Evolutionary conservation across 2,797 vertebrate genomes (phyloP), one percentile per base, ranked within the genome.

Genomic region (Sylvia borin): DNA sequence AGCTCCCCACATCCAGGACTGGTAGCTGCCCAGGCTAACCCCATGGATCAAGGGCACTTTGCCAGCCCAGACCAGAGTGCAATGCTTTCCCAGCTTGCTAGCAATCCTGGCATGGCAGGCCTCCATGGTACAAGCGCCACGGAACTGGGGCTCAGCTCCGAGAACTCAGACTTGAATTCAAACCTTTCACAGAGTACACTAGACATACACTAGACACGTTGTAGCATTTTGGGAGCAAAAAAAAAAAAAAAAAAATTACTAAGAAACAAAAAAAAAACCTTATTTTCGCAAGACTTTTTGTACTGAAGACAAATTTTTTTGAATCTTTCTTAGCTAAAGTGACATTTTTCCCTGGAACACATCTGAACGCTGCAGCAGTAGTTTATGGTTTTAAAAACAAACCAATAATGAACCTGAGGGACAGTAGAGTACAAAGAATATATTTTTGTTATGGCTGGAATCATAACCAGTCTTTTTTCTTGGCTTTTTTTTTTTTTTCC

Each of bases 101-200:
- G 81, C 97, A 98, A 99, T 91, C 98, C 99, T 16, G 98, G 99
- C 97, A 99, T 99, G 99, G 98, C 98, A 34, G 98, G 98, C 94
- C 98, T 99, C 88, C 99, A 99, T 95, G 98, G 98, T 86, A 98
- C 98, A 95, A 98, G 98, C 22, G 98, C 99, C 96, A 98, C 98
- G 71, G 98, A 98, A 90, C 99, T 99, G 98, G 98, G 99, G 96
- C 97, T 99, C 97, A 97, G 98, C 89, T 98, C 98, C 5, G 98
- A 97, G 84, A 98, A 98, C 97, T 98, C 99, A 96, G 99, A 99
- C 98, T 98, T 99, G 97, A 98, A 99, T 96, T 97, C 99, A 97
- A 99, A 98, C 92, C 98, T 99, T 97, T 99, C 98, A 98, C 99
- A 99, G 98, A 99, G 98, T 98, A 97, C 99, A 97, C 98, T 99